A percentile compares a stretch with the other conserved stretches of the same genome.
Evolutionary conservation across 1,140 invertebrate species (phyloP).

Genomic region (Phymastichus coffea): DNA sequence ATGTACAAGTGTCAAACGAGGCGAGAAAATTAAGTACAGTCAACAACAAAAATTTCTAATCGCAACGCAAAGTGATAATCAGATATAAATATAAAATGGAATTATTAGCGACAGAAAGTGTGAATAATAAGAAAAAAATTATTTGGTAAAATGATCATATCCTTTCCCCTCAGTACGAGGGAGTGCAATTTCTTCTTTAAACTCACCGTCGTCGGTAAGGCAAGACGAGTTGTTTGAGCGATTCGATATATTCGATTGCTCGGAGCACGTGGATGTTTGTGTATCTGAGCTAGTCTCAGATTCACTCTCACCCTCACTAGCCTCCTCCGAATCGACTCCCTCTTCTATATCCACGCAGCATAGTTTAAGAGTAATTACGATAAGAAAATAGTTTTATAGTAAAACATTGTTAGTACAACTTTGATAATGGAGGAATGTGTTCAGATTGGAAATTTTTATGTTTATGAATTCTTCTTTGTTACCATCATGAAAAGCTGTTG

Average conservation of each 20-base stretch:
- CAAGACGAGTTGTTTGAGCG: slow-evolving; percentile 52
- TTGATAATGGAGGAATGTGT: too few relatives aligned
- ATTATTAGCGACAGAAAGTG: slow-evolving; percentile 50
- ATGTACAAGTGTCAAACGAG: slow-evolving; percentile 36
- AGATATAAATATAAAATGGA: slow-evolving; percentile 30
- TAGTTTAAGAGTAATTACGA: slow-evolving; percentile 38
- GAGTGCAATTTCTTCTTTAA: too few relatives aligned
- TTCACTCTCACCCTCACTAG: slow-evolving; percentile 56
- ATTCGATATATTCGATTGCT: slow-evolving; percentile 54
- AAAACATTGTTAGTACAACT: too few relatives aligned
- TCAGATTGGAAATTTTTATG: too few relatives aligned
- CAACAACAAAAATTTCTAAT: slow-evolving; percentile 33
- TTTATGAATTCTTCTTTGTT: too few relatives aligned
- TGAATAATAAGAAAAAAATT: too few relatives aligned
- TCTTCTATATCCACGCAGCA: slow-evolving; percentile 56
- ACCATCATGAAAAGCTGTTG: too few relatives aligned
- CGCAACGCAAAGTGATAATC: slow-evolving; percentile 35
- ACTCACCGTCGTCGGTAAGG: slow-evolving; percentile 57
- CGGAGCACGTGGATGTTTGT: slow-evolving; percentile 52
- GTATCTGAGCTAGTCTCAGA: slow-evolving; percentile 58
- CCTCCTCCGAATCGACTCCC: slow-evolving; percentile 53
- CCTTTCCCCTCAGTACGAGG: too few relatives aligned
- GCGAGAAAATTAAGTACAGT: slow-evolving; percentile 22
- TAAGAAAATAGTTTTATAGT: slow-evolving; percentile 28
- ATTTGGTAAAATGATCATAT: too few relatives aligned